Percentiles rank a stretch among this genome's conserved stretches.
Conservation (phyloP, 2,797 vertebrate species). For the Oreonectes daqikongensis region DNA sequence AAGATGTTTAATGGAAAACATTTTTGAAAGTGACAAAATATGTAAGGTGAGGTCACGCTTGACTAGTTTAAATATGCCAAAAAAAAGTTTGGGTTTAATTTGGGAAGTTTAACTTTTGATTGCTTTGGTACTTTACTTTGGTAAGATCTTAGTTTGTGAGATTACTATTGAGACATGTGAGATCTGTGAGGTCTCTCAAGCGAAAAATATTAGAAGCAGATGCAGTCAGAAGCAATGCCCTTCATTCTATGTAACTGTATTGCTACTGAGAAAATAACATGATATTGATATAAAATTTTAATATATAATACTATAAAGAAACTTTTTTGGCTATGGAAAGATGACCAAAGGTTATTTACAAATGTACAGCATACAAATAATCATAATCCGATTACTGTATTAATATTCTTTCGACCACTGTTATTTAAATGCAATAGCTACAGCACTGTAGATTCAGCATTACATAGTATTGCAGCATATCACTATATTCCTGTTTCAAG, state of each 20-base stretch:
- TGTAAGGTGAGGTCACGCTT: too few relatives aligned
- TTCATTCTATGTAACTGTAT: background rate
- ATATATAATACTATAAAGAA: constrained; percentile 21
- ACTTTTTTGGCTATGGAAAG: background rate
- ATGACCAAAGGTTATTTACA: constrained; percentile 3
- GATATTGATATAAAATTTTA: too few relatives aligned
- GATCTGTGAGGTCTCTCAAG: background rate
- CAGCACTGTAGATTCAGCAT: background rate
- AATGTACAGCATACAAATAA: constrained; percentile 17
- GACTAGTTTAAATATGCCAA: too few relatives aligned
- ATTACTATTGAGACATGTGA: background rate
- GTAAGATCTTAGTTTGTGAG: background rate
- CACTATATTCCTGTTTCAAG: constrained; percentile 12
- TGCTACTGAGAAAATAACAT: background rate
- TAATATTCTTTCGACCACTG: background rate
- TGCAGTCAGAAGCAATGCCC: background rate
- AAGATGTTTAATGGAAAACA: too few relatives aligned
- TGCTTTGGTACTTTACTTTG: too few relatives aligned
- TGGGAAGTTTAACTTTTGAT: too few relatives aligned
- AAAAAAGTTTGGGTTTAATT: too few relatives aligned
- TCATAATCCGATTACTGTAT: background rate
- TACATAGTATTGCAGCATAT: constrained; percentile 39
- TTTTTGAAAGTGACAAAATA: too few relatives aligned
- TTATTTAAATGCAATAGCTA: constrained; percentile 1
- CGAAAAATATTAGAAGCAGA: background rate